Evolutionary conservation across 2,113 vertebrate genomes (phyloP).

Genomic region (Procapra przewalskii): DNA sequence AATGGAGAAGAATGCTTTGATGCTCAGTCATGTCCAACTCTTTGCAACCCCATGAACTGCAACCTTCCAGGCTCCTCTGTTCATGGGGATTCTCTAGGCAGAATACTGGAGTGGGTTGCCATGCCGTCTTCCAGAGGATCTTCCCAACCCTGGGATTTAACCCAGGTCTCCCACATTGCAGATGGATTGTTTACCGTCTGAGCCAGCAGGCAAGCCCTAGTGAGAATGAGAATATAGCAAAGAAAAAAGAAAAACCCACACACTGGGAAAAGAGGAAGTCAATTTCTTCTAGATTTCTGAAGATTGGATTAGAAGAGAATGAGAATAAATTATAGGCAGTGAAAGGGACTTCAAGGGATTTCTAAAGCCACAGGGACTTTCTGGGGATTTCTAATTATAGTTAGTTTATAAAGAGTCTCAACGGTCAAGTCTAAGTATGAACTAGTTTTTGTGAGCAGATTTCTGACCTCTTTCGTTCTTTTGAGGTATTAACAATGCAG

Average conservation of each 20-base stretch:
- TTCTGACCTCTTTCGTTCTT: background rate
- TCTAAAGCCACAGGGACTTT: background rate
- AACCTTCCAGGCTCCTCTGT: background rate
- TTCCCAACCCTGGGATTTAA: background rate
- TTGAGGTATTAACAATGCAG: background rate
- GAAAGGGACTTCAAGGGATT: background rate
- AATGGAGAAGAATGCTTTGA: background rate
- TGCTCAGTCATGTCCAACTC: background rate
- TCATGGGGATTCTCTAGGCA: background rate
- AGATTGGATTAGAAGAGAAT: background rate
- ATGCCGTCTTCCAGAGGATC: background rate
- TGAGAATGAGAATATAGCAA: background rate
- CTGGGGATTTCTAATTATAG: background rate
- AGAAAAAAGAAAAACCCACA: background rate
- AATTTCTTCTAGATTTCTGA: background rate
- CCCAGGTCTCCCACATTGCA: background rate
- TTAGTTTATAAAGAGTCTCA: background rate
- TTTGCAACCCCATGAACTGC: background rate
- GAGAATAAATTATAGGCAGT: background rate
- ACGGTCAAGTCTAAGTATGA: background rate
- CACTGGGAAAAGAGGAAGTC: background rate
- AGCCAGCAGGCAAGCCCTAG: background rate
- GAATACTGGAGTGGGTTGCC: background rate
- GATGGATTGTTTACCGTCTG: background rate
- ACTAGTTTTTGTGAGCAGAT: background rate